These are phyloP conservation scores for Oscheius sp. DNA, from an alignment of 2,888 invertebrate species.

Conservation along the genomic window DNA sequence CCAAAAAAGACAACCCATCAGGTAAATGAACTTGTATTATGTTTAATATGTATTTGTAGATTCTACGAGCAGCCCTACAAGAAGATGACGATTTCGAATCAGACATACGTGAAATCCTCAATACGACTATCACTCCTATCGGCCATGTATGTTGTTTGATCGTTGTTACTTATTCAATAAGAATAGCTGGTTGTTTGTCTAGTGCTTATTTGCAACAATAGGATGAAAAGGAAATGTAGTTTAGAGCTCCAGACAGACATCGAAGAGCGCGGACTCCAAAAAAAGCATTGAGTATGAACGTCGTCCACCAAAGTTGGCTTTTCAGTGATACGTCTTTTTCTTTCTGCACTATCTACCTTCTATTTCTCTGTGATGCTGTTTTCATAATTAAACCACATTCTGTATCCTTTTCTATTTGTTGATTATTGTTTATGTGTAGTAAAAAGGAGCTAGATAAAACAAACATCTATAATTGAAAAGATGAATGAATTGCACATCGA, in stretches of 20 bases:
- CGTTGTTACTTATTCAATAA: no score
- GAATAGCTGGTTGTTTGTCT: no score
- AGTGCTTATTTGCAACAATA: no score
- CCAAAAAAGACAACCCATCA: not conserved
- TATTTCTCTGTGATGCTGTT: not conserved
- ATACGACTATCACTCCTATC: conserved; percentile 3
- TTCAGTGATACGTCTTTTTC: not conserved
- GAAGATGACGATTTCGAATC: not conserved
- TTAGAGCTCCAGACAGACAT: no score
- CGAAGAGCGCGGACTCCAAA: no score
- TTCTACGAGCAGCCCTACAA: not conserved
- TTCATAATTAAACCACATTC: not conserved
- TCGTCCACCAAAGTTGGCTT: no score
- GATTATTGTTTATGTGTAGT: not conserved
- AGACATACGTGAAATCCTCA: not conserved
- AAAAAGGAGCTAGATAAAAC: not conserved
- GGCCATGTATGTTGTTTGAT: no score
- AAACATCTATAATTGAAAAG: not conserved
- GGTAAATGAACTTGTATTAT: no score
- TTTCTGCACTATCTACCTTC: not conserved
- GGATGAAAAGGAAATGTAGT: no score
- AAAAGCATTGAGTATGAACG: no score
- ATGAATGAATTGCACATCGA: not conserved
- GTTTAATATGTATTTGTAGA: no score
- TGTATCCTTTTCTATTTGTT: not conserved